Percentiles rank a stretch among this genome's conserved stretches.
phyloP scores from a whole-genome alignment of 1,140 invertebrate species.

The Sarcophaga peregrina region DNA sequence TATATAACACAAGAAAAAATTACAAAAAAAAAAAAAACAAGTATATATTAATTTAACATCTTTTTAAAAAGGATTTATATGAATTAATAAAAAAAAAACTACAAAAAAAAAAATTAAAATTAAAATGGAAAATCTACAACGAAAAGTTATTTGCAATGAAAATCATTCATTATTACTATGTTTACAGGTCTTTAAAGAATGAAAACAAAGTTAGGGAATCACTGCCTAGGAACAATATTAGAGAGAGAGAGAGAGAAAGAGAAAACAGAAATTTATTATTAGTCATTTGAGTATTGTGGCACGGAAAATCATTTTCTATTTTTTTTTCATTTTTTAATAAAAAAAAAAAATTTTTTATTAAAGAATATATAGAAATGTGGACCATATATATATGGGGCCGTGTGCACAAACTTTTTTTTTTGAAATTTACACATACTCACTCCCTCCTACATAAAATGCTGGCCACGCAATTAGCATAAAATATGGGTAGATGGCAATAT shows the following conservation, averaged over 20 bases:
- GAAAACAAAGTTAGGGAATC: not conserved
- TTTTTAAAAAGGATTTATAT: no score
- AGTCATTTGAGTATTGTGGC: no score
- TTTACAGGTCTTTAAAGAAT: not conserved
- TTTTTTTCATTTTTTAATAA: no score
- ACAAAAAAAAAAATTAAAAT: not conserved
- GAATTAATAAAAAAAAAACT: not conserved
- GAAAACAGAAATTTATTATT: not conserved
- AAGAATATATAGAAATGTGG: not conserved
- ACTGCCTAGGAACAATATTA: not conserved
- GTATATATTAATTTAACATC: no score
- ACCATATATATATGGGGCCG: slow-evolving; percentile 47
- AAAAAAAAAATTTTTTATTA: not conserved
- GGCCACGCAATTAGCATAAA: slow-evolving; percentile 62
- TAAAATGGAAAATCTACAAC: not conserved
- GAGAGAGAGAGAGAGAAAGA: not conserved
- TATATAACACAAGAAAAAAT: not conserved
- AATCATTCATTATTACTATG: no score
- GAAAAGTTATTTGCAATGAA: no score
- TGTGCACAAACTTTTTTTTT: slow-evolving; percentile 53
- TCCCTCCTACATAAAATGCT: slow-evolving; percentile 51
- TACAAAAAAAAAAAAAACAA: not conserved
- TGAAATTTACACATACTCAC: slow-evolving; percentile 57
- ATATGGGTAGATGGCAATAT: slow-evolving; percentile 62
- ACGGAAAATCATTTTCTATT: no score